Base-by-base conservation (phyloP, 2,888 invertebrate genomes). In the Apamea crenata region DNA sequence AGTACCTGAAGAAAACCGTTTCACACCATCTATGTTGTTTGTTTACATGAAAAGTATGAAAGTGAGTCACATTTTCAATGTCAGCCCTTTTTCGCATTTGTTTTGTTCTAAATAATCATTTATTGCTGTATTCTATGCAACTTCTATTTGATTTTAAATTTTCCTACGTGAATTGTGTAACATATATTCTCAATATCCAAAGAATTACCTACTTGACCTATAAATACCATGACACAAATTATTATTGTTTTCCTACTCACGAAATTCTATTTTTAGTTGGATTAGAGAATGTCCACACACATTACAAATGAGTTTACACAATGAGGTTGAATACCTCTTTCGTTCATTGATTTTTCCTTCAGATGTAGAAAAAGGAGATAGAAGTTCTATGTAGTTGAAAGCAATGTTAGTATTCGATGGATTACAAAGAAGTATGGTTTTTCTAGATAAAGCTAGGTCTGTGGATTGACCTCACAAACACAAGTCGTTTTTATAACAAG, bases 401-500 rank as follows among this genome's bases (percentile, higher is more conserved):
- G 36, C 18, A n/a, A 3, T 61, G 16, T 50, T 50, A 36, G 0
- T 47, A 29, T 47, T 47, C 25, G 50, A 65, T 67, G 66, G 50
- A 53, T 44, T 67, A 47, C 29, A 68, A 61, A 74, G 47, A 61
- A 53, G 14, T 32, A 68, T 76, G 44, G 73, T 74, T 69, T 63
- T 91, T 94, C 36, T 93, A 99, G 99, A 96, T 98, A 32, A 99
- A 98, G 92, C 95, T 99, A 80, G 99, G 99, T 0, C 94, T 99
- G 44, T 99, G 99, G 99, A 98, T 99, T 84, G 99, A 99, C 95
- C 97, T 99, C 86, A 99, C 99, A 1, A 99, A 99, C 92, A 99
- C 99, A 0, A 98, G 97, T 83, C 97, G 99, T 80, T 99, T 99
- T 95, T 99, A 99, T 94, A 97, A 99, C 91, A 98, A 98, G 85